Evolutionary conservation across 1,140 invertebrate species (phyloP), one percentile per base, ranked within the genome.

Genomic region (Pemphigus obesinymphae): DNA sequence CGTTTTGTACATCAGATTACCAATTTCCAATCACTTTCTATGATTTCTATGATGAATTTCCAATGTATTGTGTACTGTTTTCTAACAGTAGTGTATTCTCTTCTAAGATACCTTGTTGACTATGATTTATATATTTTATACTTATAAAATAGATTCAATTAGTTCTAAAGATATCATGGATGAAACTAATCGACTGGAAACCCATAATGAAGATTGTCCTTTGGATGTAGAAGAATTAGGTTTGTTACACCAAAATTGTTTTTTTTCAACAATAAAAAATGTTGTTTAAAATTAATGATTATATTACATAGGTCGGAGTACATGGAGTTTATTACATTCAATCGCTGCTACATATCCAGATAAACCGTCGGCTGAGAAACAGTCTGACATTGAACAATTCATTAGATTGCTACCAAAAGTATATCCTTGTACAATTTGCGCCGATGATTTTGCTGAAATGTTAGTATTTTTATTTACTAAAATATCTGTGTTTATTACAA

Each of bases 311-410:
- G 93, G 93, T 4, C 89, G 88, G 17, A 89, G 90, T 50, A 92
- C 97, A 13, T 99, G 98, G 98, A 92, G 93, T 50, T 92, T 99
- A 84, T 89, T 99, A 0, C 98, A 99, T 86, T 97, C 97, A 23
- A 97, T 99, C 92, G 96, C 96, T 10, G 96, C 96, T 0, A 95
- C 97, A 87, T 99, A 94, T 89, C 96, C 97, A 0, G 91, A 95
- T n/a, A 91, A 93, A 84, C 97, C 98, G 0, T 91, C 91, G 0
- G 85, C 86, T n/a, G 85, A 88, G 70, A 90, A 97, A 83, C 91
- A 94, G 83, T 88, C 89, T 10, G 91, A 95, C 85, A 95, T 97
- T 92, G 90, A 89, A 82, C 89, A 90, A 29, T 99, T 99, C 85
- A 93, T 99, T 82, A 88, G 92, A 55, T 89, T 94, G 31, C 93